These are phyloP conservation scores for Harmothoe impar DNA, from an alignment of 2,888 invertebrate genomes.

Conservation along the genomic window DNA sequence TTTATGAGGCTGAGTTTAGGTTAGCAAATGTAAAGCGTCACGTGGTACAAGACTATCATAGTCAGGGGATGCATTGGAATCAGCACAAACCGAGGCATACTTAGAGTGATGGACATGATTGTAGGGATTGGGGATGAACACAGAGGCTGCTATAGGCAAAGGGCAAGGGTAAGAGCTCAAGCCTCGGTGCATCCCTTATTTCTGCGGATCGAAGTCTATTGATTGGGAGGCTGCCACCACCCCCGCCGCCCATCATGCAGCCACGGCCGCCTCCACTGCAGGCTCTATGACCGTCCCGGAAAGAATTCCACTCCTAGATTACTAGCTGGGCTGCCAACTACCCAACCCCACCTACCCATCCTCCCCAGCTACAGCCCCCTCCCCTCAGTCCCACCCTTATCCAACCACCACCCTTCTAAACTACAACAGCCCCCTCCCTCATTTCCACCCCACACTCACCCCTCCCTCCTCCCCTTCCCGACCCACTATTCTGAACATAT, in stretches of 20 bases:
- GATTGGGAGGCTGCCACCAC: neutral
- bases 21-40: neutral
- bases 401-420: too few relatives aligned
- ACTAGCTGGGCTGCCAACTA: neutral
- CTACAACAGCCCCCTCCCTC: too few relatives aligned
- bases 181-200: slow-evolving; percentile 14
- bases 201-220: slow-evolving; percentile 28
- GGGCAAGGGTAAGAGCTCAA: neutral
- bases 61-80: too few relatives aligned
- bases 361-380: neutral
- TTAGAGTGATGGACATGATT: neutral
- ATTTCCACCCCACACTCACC: too few relatives aligned
- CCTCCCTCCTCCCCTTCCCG: neutral
- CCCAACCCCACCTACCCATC: neutral
- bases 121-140: neutral
- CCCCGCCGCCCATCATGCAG: neutral
- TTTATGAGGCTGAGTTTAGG: too few relatives aligned
- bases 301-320: slow-evolving; percentile 50
- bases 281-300: neutral
- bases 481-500: neutral
- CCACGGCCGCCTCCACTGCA: neutral
- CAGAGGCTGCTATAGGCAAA: neutral
- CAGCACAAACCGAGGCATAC: too few relatives aligned
- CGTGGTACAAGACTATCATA: too few relatives aligned
- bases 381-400: too few relatives aligned